Percentiles rank a stretch among this genome's conserved stretches.
These are phyloP conservation scores for Lagocephalus sceleratus DNA, from an alignment of 2,797 vertebrate genomes.

Conservation along the genomic window DNA sequence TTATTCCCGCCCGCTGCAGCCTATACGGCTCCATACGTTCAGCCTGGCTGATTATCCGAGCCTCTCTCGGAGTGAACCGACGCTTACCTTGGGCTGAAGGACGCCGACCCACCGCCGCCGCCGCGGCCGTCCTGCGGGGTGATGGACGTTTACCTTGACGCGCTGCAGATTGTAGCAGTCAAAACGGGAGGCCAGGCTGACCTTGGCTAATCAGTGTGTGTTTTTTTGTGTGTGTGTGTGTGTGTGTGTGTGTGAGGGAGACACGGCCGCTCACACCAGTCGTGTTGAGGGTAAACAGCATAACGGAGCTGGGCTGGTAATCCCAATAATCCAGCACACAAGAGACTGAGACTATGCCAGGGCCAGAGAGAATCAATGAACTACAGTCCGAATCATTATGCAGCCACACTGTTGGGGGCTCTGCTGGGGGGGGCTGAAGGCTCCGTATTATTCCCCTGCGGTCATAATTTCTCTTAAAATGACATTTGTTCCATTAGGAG, in stretches of 20 bases:
- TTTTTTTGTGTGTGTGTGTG: conserved; percentile 3
- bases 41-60: conserved; percentile 8
- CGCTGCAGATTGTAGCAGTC: conserved; percentile 29
- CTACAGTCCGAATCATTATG: conserved; percentile 17
- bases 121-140: conserved; percentile 23
- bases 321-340: not conserved
- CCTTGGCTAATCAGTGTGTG: conserved; percentile 27
- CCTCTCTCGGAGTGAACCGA: conserved; percentile 26
- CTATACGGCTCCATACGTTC: not conserved
- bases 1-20: too few species aligned
- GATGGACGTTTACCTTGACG: conserved; percentile 51
- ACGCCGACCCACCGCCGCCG: conserved; percentile 26
- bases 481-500: not conserved
- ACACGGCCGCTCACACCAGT: not conserved
- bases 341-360: conserved; percentile 21
- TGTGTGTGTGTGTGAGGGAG: not conserved
- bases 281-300: not conserved
- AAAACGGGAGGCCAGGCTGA: conserved; percentile 23
- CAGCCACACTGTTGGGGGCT: conserved; percentile 18
- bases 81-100: conserved; percentile 56
- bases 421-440: conserved; percentile 1
- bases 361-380: conserved; percentile 36
- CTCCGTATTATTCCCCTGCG: not conserved
- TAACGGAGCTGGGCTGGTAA: not conserved
- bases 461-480: not conserved